Percentiles rank a stretch among this genome's conserved stretches.
These are phyloP conservation scores for Oopsacas minuta DNA, from an alignment of 37 sponge, comb jelly and placozoan species.

Conservation along the genomic window DNA sequence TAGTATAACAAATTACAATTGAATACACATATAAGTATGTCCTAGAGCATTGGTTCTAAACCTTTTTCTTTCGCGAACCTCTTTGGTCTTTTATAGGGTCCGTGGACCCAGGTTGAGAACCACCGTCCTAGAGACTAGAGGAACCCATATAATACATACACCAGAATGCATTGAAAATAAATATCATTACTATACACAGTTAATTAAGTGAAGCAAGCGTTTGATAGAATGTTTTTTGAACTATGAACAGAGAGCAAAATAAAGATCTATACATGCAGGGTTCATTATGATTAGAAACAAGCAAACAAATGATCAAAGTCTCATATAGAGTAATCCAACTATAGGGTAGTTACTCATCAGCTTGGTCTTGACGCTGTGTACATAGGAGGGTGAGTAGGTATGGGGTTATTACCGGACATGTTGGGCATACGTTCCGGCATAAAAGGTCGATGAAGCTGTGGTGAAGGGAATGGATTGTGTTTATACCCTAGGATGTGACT, in stretches of 20 bases:
- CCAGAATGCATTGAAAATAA: not conserved
- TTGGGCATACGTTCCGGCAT: not conserved
- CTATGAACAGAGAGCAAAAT: conserved; percentile 17
- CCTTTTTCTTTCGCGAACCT: too few relatives aligned
- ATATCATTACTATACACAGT: conserved; percentile 5
- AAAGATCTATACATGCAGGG: conserved; percentile 16
- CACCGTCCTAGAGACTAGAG: too few relatives aligned
- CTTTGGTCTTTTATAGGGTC: too few relatives aligned
- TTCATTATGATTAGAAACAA: conserved; percentile 20
- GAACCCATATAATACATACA: too few relatives aligned
- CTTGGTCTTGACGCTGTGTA: not conserved
- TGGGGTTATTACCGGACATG: not conserved
- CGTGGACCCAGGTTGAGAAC: too few relatives aligned
- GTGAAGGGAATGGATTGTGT: not conserved
- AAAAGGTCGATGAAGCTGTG: not conserved
- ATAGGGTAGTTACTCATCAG: not conserved
- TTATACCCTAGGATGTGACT: not conserved
- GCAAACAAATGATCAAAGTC: conserved; percentile 16
- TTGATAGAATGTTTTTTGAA: conserved; percentile 2
- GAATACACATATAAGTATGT: too few relatives aligned
- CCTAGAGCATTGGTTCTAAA: too few relatives aligned
- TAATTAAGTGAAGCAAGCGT: conserved; percentile 18
- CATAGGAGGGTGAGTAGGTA: conserved; percentile 13
- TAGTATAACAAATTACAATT: too few relatives aligned
- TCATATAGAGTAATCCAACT: not conserved